phyloP scores from a whole-genome alignment of 1,140 invertebrate genomes.

The Carcinoscorpius rotundicauda region DNA sequence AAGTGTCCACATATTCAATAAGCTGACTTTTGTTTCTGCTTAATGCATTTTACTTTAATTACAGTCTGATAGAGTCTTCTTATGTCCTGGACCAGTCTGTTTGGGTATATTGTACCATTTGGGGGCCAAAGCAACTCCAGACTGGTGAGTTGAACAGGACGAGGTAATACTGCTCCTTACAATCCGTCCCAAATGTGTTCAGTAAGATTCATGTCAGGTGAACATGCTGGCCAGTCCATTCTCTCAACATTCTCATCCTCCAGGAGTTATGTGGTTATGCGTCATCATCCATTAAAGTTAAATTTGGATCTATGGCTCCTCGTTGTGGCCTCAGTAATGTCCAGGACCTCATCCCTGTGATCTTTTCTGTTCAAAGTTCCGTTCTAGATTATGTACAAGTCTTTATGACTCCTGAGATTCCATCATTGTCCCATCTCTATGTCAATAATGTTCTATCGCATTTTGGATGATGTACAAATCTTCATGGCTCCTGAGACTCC shows the following conservation, averaged over 20 bases:
- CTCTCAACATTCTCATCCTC: conserved; percentile 20
- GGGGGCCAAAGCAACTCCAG: no score
- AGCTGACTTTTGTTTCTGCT: no score
- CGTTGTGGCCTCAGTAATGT: conserved; percentile 2
- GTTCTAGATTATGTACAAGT: conserved; percentile 4
- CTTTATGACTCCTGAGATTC: background rate
- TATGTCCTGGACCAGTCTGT: no score
- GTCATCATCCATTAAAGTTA: conserved; percentile 11
- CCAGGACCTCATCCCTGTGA: conserved; percentile 1
- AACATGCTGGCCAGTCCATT: conserved; percentile 30
- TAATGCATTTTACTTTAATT: no score
- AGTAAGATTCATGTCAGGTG: conserved; percentile 34
- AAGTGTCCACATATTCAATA: no score
- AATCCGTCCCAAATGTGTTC: conserved; percentile 29
- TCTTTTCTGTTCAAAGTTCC: background rate
- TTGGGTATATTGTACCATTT: no score
- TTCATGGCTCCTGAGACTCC: background rate
- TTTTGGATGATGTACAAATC: background rate
- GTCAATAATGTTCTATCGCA: background rate
- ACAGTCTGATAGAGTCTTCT: no score
- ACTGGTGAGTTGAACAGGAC: no score
- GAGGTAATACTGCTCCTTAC: no score
- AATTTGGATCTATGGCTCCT: background rate
- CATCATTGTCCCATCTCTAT: background rate
- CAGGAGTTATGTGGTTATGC: conserved; percentile 25